Percentiles rank a stretch among this genome's conserved stretches.
These are phyloP conservation scores for Neotoma lepida DNA, from an alignment of 2,113 vertebrate genomes.

Conservation along the genomic window DNA sequence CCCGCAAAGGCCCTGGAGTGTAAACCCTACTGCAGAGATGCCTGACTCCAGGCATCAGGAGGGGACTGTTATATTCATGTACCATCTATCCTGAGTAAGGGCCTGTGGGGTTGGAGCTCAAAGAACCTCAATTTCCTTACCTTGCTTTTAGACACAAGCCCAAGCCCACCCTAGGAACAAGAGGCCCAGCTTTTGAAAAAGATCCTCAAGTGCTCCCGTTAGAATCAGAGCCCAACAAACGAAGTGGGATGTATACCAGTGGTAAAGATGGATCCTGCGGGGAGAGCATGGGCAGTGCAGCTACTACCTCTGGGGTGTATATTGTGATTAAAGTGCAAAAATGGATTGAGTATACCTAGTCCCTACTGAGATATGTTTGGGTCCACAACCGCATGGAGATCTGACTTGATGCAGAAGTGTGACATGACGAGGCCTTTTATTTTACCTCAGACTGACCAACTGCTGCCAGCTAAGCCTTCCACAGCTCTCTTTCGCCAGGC, in stretches of 20 bases:
- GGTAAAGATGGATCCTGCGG: not conserved
- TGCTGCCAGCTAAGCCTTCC: not conserved
- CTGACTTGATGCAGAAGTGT: not conserved
- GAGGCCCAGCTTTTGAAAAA: too few species aligned
- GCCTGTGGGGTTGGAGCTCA: too few species aligned
- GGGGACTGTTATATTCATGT: too few species aligned
- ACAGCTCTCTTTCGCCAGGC: not conserved
- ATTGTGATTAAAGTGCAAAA: not conserved
- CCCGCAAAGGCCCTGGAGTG: not conserved
- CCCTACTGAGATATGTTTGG: not conserved
- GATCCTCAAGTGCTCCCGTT: rapidly evolving
- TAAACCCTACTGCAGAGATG: not conserved
- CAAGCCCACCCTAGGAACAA: too few species aligned
- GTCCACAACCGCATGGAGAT: not conserved
- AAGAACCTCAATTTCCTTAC: not conserved
- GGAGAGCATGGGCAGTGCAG: not conserved
- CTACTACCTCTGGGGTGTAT: too few species aligned
- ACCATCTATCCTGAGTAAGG: not conserved
- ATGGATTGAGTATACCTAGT: too few species aligned
- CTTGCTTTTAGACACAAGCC: not conserved
- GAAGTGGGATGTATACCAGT: not conserved
- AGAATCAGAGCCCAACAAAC: not conserved
- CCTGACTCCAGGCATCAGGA: too few species aligned
- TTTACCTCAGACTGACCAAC: not conserved
- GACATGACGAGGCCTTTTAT: not conserved